Base-by-base conservation (phyloP, 1,140 invertebrate species). In the Scaptodrosophila lebanonensis region DNA sequence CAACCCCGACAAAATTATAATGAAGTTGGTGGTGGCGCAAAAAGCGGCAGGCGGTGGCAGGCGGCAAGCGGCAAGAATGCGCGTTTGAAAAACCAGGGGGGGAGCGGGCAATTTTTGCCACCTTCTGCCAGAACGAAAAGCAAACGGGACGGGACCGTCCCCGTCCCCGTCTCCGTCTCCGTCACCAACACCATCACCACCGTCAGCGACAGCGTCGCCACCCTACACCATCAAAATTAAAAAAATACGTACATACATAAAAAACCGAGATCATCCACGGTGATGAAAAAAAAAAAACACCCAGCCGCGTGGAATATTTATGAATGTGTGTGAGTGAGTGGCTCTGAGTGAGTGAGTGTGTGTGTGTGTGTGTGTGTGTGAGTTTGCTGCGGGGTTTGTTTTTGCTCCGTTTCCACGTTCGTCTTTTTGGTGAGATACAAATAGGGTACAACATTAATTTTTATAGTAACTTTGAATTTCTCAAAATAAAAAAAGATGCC, bases 1-100 rank as follows among this genome's bases (percentile, higher is more conserved):
- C 73, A 68, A 79, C 73, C 73, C 73, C 73, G 73, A 79, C 73
- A 73, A 79, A 79, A 79, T 79, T 79, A 79, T 79, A 79, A 79
- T 79, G 75, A 73, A 69, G 75, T 79, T 72, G 73, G 73, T 82
- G 75, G 73, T 79, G 73, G 73, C 56, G 39, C 47, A 50, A 59
- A 65, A n/a, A n/a, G n/a, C n/a, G n/a, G n/a, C n/a, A n/a, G n/a
- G n/a, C n/a, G 53, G 66, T 57, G 27, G 47, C 38, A 40, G 22
- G 47, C 33, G 36, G 20, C 39, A 20, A 11, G 27, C 29, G 35
- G 29, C 25, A 56, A 48, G 20, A 52, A 70, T 48, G 32, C 36
- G 40, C 45, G 51, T 56, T 51, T 59, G 33, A 22, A 33, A 32
- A 33, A 25, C 22, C 3, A 49, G 32, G 12, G 16, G 29, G 43